Evolutionary conservation across 2,113 vertebrate species (phyloP).

Genomic region (Cyanoramphus novaezelandiae): DNA sequence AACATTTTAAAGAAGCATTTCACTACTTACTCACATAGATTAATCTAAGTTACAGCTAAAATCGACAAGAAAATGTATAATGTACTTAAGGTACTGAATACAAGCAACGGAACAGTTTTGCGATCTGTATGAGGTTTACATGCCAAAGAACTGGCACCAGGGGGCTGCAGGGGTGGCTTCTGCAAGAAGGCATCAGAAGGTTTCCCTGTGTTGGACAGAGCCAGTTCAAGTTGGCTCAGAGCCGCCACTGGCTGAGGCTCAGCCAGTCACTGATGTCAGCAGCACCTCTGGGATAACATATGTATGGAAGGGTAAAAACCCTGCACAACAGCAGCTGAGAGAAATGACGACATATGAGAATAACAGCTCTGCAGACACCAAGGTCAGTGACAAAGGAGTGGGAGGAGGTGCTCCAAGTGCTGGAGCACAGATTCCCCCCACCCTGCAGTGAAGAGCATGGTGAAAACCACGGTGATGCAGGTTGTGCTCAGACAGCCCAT

Average conservation of each 20-base stretch:
- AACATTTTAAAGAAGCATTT: constrained; percentile 11
- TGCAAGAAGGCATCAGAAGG: neutral
- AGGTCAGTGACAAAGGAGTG: neutral
- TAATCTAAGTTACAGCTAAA: neutral
- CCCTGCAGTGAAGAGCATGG: fast-evolving
- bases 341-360: neutral
- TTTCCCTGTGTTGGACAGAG: neutral
- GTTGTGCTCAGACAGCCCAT: neutral
- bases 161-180: neutral
- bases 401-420: neutral
- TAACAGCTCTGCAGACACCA: neutral
- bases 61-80: neutral
- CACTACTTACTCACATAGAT: neutral
- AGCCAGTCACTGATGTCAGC: fast-evolving
- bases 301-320: neutral
- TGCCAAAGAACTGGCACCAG: neutral
- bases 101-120: neutral
- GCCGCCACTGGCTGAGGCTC: fast-evolving
- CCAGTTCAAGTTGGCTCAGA: fast-evolving
- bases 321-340: neutral
- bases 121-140: neutral
- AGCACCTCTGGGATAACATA: neutral
- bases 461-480: neutral
- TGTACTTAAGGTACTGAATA: neutral
- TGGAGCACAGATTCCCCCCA: neutral